Evolutionary conservation across 1,140 invertebrate genomes (phyloP).

Genomic region (Halotydeus destructor): DNA sequence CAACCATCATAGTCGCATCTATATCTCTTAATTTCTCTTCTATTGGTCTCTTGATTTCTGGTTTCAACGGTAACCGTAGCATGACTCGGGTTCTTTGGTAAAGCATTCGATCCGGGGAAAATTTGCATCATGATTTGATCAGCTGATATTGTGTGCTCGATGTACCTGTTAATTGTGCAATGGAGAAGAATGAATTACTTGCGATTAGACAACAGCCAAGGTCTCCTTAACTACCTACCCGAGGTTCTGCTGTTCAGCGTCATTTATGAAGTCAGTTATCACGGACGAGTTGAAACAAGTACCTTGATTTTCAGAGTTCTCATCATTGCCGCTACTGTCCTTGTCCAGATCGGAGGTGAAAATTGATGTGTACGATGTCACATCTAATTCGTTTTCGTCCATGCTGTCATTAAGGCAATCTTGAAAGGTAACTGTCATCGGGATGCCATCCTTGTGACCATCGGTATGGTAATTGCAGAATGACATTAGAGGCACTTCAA

Average conservation of each 20-base stretch:
- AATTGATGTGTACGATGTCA: neutral
- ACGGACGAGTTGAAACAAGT: too few relatives aligned
- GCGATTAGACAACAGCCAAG: neutral
- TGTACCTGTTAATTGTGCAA: constrained; percentile 29
- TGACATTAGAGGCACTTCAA: too few relatives aligned
- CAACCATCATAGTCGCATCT: constrained; percentile 76
- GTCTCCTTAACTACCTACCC: neutral
- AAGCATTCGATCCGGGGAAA: constrained; percentile 33
- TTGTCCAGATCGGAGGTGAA: neutral
- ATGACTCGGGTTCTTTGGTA: constrained; percentile 40
- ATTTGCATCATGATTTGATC: constrained; percentile 47
- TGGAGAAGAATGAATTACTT: neutral
- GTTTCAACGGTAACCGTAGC: constrained; percentile 42
- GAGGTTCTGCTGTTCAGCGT: neutral
- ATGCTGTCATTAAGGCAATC: constrained; percentile 3
- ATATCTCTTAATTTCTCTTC: constrained; percentile 44
- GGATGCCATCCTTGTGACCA: too few relatives aligned
- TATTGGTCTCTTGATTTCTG: constrained; percentile 37
- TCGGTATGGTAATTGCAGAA: too few relatives aligned
- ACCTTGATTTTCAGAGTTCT: too few relatives aligned
- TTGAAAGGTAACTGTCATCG: constrained; percentile 6
- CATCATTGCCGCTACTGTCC: neutral
- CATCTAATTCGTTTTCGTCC: neutral
- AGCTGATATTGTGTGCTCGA: constrained; percentile 40
- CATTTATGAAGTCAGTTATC: neutral